Base-by-base conservation (phyloP, 2,888 invertebrate genomes). In the Tetramorium bicarinatum region DNA sequence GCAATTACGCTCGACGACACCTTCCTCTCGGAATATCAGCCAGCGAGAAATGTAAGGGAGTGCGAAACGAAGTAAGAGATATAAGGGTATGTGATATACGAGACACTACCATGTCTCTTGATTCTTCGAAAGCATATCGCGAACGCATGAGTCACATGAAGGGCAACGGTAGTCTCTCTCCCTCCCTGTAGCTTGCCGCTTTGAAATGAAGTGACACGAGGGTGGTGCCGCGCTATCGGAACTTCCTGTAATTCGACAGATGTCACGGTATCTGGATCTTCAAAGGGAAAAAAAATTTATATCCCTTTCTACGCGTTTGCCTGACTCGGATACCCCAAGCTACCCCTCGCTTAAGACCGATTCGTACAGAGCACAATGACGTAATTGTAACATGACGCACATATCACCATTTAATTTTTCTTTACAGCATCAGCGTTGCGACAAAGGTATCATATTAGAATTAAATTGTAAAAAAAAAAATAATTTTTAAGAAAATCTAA, bases 271-370 rank as follows among this genome's bases (percentile, higher is more conserved):
- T 80, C 83, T 86, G 87, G 83, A 89, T 91, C 89, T 90, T 88
- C 87, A 87, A 88, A 89, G 85, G 76, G n/a, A n/a, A 77, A 64
- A 74, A 74, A 67, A 89, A 86, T 85, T 88, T 86, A 77, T 44
- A 66, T 79, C 66, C 80, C 75, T 41, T 71, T 52, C 41, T 25
- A 61, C 52, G 13, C 61, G 56, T 7, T 69, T 1, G 15, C 6
- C n/a, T 3, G 8, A 29, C n/a, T 52, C 18, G 21, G 11, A 38
- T 72, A 72, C 38, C n/a, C 15, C 4, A 29, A 29, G 11, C 21
- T 49, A 52, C 52, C 21, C 3, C 9, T 41, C 25, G 29, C 4
- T 56, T 18, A 21, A 38, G 1, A 41, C 56, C 18, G 56, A 71
- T 54, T 38, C 38, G 4, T 38, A 34, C 47, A 9, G 2, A 18